phyloP scores from a whole-genome alignment of 2,888 invertebrate species.

The Tortrix viridana region DNA sequence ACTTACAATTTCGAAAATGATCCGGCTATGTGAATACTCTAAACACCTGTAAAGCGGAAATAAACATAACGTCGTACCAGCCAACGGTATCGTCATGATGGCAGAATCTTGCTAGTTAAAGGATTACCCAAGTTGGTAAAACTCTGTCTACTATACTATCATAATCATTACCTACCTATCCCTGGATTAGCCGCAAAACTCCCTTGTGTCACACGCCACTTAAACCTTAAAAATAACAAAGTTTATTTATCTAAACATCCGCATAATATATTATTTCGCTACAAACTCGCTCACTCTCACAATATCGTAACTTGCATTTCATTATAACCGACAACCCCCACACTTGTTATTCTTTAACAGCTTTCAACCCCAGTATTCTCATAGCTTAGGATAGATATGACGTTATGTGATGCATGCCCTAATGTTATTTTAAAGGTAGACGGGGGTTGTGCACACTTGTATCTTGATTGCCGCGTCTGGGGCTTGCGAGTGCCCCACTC shows the following conservation, averaged over 20 bases:
- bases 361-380: constrained; percentile 29
- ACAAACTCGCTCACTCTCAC: constrained; percentile 12
- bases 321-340: constrained; percentile 13
- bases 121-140: too few relatives aligned
- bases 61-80: too few relatives aligned
- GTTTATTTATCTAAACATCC: constrained; percentile 12
- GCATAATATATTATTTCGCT: constrained; percentile 3
- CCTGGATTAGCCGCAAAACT: too few relatives aligned
- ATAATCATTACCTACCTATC: too few relatives aligned
- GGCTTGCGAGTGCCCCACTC: constrained; percentile 65
- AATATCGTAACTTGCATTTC: constrained; percentile 23
- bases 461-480: constrained; percentile 62
- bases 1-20: too few relatives aligned
- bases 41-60: too few relatives aligned
- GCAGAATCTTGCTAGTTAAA: too few relatives aligned
- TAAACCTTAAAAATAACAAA: too few relatives aligned
- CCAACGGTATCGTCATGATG: too few relatives aligned
- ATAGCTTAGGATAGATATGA: constrained; percentile 22
- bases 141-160: too few relatives aligned
- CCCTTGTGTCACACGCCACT: too few relatives aligned
- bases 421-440: constrained; percentile 60
- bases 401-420: constrained; percentile 44
- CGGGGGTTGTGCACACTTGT: constrained; percentile 54
- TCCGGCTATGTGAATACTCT: too few relatives aligned
- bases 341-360: constrained; percentile 34